Conservation (phyloP, 2,113 vertebrate species). For the Thomomys bottae region DNA sequence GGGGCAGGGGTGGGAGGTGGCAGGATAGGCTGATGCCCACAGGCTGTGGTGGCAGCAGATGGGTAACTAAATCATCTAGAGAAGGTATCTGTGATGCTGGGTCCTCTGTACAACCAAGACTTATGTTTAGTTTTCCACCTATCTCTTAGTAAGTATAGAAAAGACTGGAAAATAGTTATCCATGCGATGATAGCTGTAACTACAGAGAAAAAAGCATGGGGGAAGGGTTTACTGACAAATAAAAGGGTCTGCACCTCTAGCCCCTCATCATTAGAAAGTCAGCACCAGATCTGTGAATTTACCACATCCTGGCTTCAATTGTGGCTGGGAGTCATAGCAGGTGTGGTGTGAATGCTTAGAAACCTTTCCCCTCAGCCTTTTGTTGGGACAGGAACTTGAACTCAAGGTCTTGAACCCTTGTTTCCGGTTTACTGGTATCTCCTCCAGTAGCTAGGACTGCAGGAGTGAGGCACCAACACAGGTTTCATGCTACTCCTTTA, state of each 20-base stretch:
- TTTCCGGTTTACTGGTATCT: too few relatives aligned
- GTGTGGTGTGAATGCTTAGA: neutral
- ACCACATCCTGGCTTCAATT: rapidly evolving
- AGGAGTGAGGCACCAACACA: too few relatives aligned
- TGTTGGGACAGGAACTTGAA: neutral
- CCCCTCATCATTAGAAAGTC: too few relatives aligned
- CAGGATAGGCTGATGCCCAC: too few relatives aligned
- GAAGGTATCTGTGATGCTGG: rapidly evolving
- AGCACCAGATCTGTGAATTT: neutral
- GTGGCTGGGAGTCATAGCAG: neutral
- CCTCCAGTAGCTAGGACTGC: too few relatives aligned
- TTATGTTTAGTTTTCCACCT: neutral
- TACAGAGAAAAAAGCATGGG: neutral
- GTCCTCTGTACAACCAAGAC: neutral
- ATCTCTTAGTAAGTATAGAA: neutral
- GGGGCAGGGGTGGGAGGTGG: neutral
- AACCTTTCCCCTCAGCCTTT: neutral
- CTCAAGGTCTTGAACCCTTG: neutral
- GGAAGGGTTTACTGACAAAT: neutral
- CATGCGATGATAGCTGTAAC: neutral
- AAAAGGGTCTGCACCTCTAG: rapidly evolving
- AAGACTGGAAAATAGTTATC: neutral
- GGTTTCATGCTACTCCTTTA: neutral
- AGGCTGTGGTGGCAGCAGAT: neutral
- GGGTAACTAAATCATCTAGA: neutral